These are phyloP conservation scores for Streblospio benedicti DNA, from an alignment of 1,140 invertebrate genomes.

Conservation along the genomic window DNA sequence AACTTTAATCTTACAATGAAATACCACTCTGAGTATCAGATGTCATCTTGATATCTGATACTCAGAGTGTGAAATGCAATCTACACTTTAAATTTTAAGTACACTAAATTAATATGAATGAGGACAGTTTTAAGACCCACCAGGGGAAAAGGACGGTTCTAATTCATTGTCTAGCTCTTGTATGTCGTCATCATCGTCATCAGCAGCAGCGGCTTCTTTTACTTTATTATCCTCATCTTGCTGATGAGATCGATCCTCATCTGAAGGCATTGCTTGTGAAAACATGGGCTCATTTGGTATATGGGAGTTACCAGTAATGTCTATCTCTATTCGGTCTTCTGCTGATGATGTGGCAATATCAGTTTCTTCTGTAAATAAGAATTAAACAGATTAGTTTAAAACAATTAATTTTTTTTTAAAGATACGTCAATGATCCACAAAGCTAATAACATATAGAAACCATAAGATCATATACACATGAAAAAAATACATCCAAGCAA, in stretches of 20 bases:
- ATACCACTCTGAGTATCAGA: not conserved
- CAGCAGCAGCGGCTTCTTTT: not conserved
- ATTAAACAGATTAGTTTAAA: no score
- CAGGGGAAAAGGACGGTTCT: constrained; percentile 19
- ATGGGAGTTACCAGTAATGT: not conserved
- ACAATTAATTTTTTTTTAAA: no score
- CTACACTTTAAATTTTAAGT: not conserved
- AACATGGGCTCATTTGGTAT: not conserved
- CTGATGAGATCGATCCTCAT: not conserved
- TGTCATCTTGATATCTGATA: not conserved
- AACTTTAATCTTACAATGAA: not conserved
- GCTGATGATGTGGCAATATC: not conserved
- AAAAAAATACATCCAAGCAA: not conserved
- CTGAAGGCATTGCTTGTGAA: not conserved
- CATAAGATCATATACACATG: not conserved
- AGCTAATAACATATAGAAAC: no score
- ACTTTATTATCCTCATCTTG: not conserved
- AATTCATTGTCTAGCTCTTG: constrained; percentile 4
- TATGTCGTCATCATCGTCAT: not conserved
- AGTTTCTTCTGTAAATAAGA: no score
- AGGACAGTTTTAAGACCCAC: constrained; percentile 9
- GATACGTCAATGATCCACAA: no score
- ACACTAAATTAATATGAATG: not conserved
- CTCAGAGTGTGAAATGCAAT: not conserved
- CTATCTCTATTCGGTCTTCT: not conserved